Conservation (phyloP, 2,113 vertebrate genomes). For the Pan paniscus region DNA sequence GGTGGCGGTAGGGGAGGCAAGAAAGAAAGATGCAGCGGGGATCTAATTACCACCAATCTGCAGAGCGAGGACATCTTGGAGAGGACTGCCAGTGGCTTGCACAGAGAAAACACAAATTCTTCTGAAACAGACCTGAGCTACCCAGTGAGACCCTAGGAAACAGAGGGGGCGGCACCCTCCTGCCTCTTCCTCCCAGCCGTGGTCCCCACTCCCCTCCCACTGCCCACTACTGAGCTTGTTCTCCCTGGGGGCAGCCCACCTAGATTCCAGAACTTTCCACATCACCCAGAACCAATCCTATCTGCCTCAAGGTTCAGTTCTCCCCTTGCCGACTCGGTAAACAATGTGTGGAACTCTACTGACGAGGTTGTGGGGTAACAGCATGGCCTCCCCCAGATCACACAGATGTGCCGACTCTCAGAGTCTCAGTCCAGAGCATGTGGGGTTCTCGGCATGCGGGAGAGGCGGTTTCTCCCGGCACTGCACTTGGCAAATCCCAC, state of each 20-base stretch:
- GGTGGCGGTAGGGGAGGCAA: accelerated
- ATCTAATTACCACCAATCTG: background rate
- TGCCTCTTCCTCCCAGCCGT: background rate
- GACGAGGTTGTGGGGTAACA: accelerated
- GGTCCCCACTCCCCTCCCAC: no score
- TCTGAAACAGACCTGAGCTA: accelerated
- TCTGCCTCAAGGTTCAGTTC: background rate
- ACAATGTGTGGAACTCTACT: accelerated
- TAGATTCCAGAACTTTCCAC: constrained; percentile 25
- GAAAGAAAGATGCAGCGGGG: background rate
- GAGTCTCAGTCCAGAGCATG: accelerated
- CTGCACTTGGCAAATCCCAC: background rate
- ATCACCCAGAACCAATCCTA: background rate
- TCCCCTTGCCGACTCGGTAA: background rate
- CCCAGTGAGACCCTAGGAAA: background rate
- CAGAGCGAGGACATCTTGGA: background rate
- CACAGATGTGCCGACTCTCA: accelerated
- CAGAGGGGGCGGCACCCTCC: accelerated
- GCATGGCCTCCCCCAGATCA: accelerated
- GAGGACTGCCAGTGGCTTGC: background rate
- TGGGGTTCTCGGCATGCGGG: accelerated
- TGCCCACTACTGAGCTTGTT: background rate
- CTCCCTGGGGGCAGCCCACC: background rate
- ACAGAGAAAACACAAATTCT: background rate
- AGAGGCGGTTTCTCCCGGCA: background rate